Evolutionary conservation across 2,888 invertebrate genomes (phyloP), one percentile per base, ranked within the genome.

Genomic region (Calliopum simillimum): DNA sequence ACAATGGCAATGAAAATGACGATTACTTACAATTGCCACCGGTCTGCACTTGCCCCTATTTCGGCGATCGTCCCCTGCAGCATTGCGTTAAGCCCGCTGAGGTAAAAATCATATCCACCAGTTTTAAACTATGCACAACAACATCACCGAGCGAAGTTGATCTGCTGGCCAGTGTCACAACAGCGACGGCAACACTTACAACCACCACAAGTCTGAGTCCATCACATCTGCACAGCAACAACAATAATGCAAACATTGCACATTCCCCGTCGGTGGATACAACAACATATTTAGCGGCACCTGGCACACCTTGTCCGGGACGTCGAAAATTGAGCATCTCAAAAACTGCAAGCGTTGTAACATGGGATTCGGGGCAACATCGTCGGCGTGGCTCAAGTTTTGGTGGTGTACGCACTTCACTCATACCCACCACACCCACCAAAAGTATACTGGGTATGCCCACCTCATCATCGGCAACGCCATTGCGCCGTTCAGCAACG

Each of bases 11-110:
- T n/a, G 68, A 61, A 23, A 72, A 72, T 21, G 58, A 74, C 8
- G 85, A 82, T 53, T 84, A 86, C 41, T 82, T 90, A 25, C 87
- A 90, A 11, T 81, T 94, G 49, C 93, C 93, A 4, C 92, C 93
- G 0, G 93, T 93, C 0, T 94, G 94, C 82, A 93, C 93, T 0
- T 94, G 94, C 79, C 93, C 94, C 0, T 94, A 94, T 78, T 94
- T 94, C 79, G 93, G 94, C 0, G 90, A 92, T 73, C 90, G 90
- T 2, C 89, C 90, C 21, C 84, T 89, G 77, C 77, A 86, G 85
- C 74, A 84, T 80, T 66, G 83, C 80, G 83, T 85, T 2, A 86
- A 86, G 55, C 85, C 87, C 1, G 84, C 87, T 3, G 89, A 89
- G 75, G 87, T 90, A 3, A 88, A 87, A 79, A 88, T 89, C n/a